Conservation (phyloP, 2,888 invertebrate genomes). For the Patella ulyssiponensis region DNA sequence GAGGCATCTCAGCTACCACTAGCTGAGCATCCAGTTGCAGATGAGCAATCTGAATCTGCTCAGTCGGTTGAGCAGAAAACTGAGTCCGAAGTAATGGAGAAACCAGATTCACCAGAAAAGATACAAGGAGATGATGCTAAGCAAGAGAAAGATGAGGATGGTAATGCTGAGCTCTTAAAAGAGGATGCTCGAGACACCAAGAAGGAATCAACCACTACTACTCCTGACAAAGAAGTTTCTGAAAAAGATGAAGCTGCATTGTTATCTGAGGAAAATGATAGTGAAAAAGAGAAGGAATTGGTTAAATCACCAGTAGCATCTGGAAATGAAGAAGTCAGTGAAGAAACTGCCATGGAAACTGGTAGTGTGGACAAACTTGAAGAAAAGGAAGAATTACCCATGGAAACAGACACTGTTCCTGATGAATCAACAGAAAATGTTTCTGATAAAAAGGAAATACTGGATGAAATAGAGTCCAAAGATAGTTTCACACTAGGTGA, state of each 20-base stretch:
- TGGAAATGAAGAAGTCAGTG: slow-evolving; percentile 1
- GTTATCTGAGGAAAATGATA: slow-evolving; percentile 9
- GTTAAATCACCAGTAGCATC: slow-evolving; percentile 8
- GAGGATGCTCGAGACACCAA: no score
- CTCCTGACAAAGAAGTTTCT: no score
- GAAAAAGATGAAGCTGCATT: no score
- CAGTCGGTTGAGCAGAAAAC: neutral
- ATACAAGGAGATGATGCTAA: no score
- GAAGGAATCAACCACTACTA: no score
- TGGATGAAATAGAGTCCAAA: neutral
- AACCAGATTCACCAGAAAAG: neutral
- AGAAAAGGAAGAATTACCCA: neutral
- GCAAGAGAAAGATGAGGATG: no score
- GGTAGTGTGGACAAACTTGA: neutral
- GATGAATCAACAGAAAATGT: neutral
- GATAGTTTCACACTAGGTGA: neutral
- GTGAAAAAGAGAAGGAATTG: slow-evolving; percentile 16
- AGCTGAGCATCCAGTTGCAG: neutral
- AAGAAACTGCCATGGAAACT: slow-evolving; percentile 8
- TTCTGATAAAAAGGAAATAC: slow-evolving; percentile 16
- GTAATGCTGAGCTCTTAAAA: slow-evolving; percentile 6
- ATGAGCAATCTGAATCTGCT: neutral
- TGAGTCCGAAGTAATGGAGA: neutral
- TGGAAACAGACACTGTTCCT: slow-evolving; percentile 17
- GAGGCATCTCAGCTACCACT: neutral